phyloP scores from a whole-genome alignment of 2,797 vertebrate species.

The Choloepus didactylus region DNA sequence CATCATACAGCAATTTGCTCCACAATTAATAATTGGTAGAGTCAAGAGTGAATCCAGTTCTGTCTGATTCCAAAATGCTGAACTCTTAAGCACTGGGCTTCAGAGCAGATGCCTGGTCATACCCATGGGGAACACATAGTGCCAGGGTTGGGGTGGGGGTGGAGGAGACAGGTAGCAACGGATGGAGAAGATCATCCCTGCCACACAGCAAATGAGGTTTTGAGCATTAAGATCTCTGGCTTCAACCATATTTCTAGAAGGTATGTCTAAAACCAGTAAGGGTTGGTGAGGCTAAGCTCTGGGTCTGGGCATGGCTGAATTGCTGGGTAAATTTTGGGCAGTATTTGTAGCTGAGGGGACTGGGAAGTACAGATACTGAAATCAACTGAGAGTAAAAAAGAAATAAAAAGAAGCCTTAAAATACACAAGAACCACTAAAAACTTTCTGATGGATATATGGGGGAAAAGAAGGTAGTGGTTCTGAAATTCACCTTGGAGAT shows the following conservation, averaged over 20 bases:
- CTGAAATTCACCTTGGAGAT: not conserved
- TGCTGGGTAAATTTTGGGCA: not conserved
- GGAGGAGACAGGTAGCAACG: not conserved
- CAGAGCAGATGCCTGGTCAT: not conserved
- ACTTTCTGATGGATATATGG: not conserved
- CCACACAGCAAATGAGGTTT: not conserved
- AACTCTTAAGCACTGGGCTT: not conserved
- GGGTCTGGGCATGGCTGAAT: not conserved
- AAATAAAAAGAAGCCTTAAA: not conserved
- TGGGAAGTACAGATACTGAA: not conserved
- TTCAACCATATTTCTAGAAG: not conserved
- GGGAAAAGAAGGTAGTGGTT: not conserved
- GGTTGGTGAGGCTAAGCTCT: not conserved
- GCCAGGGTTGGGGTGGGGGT: fast-evolving
- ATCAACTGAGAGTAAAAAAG: not conserved
- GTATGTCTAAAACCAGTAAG: not conserved
- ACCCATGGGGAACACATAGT: not conserved
- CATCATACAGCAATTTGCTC: too few relatives aligned
- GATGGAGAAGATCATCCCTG: not conserved
- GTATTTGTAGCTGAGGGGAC: not conserved
- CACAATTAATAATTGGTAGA: not conserved
- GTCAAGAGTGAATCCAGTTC: not conserved
- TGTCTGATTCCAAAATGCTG: not conserved
- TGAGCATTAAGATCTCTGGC: not conserved
- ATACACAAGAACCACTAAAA: not conserved